Evolutionary conservation across 2,888 invertebrate species (phyloP).

Genomic region (Neoitamus cyanurus): DNA sequence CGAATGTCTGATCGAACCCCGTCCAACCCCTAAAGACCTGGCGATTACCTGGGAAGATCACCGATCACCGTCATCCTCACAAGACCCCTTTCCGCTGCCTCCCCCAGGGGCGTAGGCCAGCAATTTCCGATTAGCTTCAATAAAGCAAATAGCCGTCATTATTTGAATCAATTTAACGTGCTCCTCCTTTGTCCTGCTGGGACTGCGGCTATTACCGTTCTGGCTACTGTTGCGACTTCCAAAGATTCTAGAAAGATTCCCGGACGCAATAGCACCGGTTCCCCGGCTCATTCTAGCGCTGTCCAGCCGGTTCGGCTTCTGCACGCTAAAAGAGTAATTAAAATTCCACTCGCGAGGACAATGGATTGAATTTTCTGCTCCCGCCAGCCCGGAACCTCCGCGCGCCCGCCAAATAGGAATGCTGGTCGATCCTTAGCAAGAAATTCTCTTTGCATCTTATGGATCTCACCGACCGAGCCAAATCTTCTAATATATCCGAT

Average conservation of each 20-base stretch:
- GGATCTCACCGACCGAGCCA: neutral
- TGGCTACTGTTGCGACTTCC: neutral
- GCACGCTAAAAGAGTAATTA: constrained; percentile 20
- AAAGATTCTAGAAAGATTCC: neutral
- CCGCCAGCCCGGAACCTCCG: neutral
- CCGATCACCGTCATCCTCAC: neutral
- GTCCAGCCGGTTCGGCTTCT: neutral
- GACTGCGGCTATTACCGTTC: neutral
- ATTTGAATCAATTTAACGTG: constrained; percentile 19
- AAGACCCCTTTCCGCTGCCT: neutral
- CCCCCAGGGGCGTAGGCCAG: neutral
- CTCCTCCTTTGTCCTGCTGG: neutral
- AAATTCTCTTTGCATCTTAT: neutral
- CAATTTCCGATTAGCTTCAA: constrained; percentile 22
- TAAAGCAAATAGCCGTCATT: constrained; percentile 30
- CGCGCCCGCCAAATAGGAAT: neutral
- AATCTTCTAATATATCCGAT: neutral
- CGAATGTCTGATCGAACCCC: neutral
- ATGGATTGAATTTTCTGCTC: neutral
- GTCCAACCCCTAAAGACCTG: neutral
- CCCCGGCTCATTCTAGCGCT: neutral
- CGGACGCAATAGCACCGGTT: neutral
- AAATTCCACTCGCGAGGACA: constrained; percentile 23
- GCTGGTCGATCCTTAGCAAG: neutral
- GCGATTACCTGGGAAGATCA: neutral